phyloP scores from a whole-genome alignment of 2,113 vertebrate genomes.

The Gymnorhina tibicen region DNA sequence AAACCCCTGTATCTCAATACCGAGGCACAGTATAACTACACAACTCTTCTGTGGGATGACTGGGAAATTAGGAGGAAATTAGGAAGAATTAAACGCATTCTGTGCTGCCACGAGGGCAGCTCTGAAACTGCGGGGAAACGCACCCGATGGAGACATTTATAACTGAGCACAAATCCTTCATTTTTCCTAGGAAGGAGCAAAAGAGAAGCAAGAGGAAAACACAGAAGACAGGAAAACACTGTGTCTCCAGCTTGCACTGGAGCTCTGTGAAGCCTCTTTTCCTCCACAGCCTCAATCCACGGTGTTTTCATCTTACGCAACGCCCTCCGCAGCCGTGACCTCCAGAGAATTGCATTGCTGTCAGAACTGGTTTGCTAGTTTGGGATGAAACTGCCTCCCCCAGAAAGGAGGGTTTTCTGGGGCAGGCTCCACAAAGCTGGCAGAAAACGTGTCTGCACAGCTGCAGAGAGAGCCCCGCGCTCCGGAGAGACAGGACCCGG shows the following conservation, averaged over 20 bases:
- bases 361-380: constrained; percentile 21
- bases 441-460: neutral
- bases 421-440: constrained; percentile 19
- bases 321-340: neutral
- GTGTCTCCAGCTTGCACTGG: neutral
- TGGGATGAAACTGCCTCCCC: constrained; percentile 32
- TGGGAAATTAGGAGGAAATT: neutral
- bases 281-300: neutral
- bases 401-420: neutral
- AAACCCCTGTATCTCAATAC: neutral
- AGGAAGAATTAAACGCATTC: neutral
- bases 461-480: neutral
- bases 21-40: rapidly evolving
- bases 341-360: constrained; percentile 1
- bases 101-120: neutral
- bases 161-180: neutral
- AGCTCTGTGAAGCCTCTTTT: neutral
- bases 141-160: rapidly evolving
- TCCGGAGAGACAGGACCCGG: neutral
- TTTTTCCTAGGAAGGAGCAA: neutral
- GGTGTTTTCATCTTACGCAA: constrained; percentile 1
- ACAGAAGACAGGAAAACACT: neutral
- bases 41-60: neutral
- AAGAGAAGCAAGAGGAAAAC: neutral
- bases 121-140: rapidly evolving